phyloP scores from a whole-genome alignment of 1,140 invertebrate genomes.

The Bombus confusus region DNA sequence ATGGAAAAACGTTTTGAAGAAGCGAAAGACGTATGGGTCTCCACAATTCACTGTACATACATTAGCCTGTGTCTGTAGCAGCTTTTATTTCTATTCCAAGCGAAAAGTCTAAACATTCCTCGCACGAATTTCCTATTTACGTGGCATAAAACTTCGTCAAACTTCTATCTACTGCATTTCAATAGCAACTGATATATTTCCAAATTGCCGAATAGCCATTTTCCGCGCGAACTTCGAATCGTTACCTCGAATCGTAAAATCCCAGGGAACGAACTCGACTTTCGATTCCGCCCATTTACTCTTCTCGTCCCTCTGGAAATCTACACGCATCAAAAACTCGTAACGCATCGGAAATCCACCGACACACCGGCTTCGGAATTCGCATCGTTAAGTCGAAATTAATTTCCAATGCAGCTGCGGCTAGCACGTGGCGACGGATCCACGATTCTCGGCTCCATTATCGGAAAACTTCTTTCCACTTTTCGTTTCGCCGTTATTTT shows the following conservation, averaged over 20 bases:
- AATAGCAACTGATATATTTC: background rate
- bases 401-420: conserved; percentile 75
- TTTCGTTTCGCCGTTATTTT: conserved; percentile 64
- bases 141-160: too few species aligned
- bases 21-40: too few species aligned
- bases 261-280: background rate
- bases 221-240: too few species aligned
- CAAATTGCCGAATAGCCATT: background rate
- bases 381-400: conserved; percentile 70
- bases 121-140: too few species aligned
- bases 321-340: conserved; percentile 27
- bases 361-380: background rate
- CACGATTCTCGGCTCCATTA: conserved; percentile 67
- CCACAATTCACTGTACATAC: too few species aligned
- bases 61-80: too few species aligned
- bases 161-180: too few species aligned
- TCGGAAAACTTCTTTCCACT: conserved; percentile 71
- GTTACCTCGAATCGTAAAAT: background rate
- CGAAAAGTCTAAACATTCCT: too few species aligned
- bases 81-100: too few species aligned
- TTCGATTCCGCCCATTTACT: background rate
- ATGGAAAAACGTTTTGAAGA: too few species aligned
- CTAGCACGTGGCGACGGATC: conserved; percentile 48
- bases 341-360: conserved; percentile 5
- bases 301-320: background rate